phyloP scores from a whole-genome alignment of 2,888 invertebrate species.

The Hypena proboscidalis region DNA sequence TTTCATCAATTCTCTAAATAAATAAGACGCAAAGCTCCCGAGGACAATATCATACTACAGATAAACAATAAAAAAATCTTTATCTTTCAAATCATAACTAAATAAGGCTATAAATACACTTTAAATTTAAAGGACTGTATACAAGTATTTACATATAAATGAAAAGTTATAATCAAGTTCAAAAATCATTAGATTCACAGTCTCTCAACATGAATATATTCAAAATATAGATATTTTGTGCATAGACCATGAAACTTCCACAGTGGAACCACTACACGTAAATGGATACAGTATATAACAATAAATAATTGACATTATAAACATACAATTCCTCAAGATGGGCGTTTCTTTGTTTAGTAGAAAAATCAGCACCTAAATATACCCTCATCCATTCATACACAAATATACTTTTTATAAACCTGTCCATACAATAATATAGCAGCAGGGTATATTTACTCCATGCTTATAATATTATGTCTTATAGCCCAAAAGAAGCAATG shows the following conservation, averaged over 20 bases:
- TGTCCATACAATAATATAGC: neutral
- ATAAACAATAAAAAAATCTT: neutral
- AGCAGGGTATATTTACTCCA: neutral
- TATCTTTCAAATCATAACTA: neutral
- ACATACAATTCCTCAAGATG: conserved; percentile 38
- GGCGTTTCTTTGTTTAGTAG: conserved; percentile 21
- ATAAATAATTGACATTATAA: conserved; percentile 40
- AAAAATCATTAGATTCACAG: neutral
- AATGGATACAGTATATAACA: conserved; percentile 31
- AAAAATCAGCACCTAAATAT: conserved; percentile 50
- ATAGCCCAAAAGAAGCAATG: conserved; percentile 9
- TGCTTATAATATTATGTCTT: conserved; percentile 3
- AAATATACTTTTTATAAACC: conserved; percentile 9
- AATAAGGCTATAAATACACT: conserved; percentile 6
- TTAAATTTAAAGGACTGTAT: too few species aligned
- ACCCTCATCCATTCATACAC: conserved; percentile 49
- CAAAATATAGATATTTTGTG: conserved; percentile 38
- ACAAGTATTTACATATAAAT: too few species aligned
- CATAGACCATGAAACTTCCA: conserved; percentile 27
- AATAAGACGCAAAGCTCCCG: conserved; percentile 8
- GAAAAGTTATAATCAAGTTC: too few species aligned
- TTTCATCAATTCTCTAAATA: conserved; percentile 9
- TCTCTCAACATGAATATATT: conserved; percentile 13
- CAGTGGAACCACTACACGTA: conserved; percentile 25
- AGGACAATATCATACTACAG: neutral